Evolutionary conservation across 2,113 vertebrate species (phyloP).

Genomic region (Atherinomorus stipes): DNA sequence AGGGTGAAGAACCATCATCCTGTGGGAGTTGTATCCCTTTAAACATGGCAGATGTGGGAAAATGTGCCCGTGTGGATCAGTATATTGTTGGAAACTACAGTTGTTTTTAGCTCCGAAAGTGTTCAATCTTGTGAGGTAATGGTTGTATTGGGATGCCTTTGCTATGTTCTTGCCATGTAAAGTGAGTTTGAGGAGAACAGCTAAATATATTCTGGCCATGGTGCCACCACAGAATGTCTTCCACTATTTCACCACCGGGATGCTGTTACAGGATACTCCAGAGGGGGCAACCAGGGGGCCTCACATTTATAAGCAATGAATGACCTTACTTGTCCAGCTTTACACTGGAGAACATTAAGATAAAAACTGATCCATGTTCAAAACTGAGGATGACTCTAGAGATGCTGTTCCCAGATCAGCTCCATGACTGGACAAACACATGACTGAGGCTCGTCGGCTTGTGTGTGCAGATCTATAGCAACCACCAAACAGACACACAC

Average conservation of each 20-base stretch:
- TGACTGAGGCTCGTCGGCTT: slow-evolving; percentile 30
- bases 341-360: slow-evolving; percentile 17
- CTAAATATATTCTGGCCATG: slow-evolving; percentile 82
- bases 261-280: slow-evolving; percentile 68
- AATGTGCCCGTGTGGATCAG: too few relatives aligned
- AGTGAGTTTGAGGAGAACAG: slow-evolving; percentile 67
- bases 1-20: too few relatives aligned
- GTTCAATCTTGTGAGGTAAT: neutral
- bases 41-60: neutral
- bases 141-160: slow-evolving; percentile 35
- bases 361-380: slow-evolving; percentile 23
- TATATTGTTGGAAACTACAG: neutral
- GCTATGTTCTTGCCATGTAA: slow-evolving; percentile 66
- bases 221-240: slow-evolving; percentile 48
- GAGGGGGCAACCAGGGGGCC: slow-evolving; percentile 25
- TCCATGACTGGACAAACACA: slow-evolving; percentile 23
- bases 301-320: slow-evolving; percentile 29
- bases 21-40: neutral
- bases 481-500: slow-evolving; percentile 46
- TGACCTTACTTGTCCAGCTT: slow-evolving; percentile 33
- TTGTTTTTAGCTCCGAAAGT: slow-evolving; percentile 17
- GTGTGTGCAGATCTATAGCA: slow-evolving; percentile 37
- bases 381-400: slow-evolving; percentile 11
- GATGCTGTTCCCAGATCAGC: slow-evolving; percentile 6
- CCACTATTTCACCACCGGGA: slow-evolving; percentile 56